Evolutionary conservation across 2,797 vertebrate genomes (phyloP), one percentile per base, ranked within the genome.

Genomic region (Mormyrus proboscirostris): DNA sequence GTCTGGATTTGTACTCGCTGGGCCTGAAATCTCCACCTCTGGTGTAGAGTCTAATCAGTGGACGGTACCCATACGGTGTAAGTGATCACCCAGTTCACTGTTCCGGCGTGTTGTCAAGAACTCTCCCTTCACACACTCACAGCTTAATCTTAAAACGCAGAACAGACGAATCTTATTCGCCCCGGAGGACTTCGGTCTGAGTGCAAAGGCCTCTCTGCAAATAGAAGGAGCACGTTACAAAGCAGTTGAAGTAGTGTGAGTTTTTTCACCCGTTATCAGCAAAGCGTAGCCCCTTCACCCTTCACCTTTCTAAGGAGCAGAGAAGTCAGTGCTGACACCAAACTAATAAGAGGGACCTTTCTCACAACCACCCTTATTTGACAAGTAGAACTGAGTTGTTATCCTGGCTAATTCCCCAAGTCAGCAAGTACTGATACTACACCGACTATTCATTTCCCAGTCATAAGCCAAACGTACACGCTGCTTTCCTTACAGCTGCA

Each of bases 401-500:
- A 86, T 90, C 87, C 55, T 53, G 47, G 62, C 62, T 88, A 90
- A 88, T 88, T 87, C 62, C 19, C 25, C 47, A 53, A 59, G 7
- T 88, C 86, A 84, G 41, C 62, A 47, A 65, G 86, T 89, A 65
- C 44, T 59, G 62, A 57, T 83, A 41, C 53, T n/a, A 4, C 82
- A 2, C 86, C 88, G 33, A 86, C 50, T 57, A 89, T 87, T 90
- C 44, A 0, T n/a, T 91, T 90, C 88, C 90, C 53, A 51, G 89
- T 84, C 85, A 16, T 69, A 85, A 84, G 69, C 79, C 82, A 82
- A 65, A 86, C 53, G 85, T 25, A 38, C n/a, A 59, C 25, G 47
- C 57, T 69, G 33, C 41, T 86, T 25, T 90, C 87, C 90, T 90
- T 89, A 91, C 84, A 87, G 90, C 89, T 76, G 65, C 2, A 89